Percentiles rank a stretch among this genome's conserved stretches.
Evolutionary conservation across 2,113 vertebrate species (phyloP).

Genomic region (Desmodus rotundus): DNA sequence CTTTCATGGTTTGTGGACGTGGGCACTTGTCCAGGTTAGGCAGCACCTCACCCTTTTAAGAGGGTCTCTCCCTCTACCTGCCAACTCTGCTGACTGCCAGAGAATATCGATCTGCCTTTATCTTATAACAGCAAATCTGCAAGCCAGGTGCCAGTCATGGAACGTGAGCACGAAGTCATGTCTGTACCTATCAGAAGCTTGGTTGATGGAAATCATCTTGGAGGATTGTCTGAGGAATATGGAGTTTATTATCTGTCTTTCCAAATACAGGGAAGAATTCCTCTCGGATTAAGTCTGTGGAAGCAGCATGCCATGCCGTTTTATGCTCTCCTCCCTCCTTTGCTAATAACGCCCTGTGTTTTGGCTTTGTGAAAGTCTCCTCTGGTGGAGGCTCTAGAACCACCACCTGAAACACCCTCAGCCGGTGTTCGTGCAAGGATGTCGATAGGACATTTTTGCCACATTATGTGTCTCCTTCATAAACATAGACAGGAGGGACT

Average conservation of each 20-base stretch:
- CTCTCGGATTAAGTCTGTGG: neutral
- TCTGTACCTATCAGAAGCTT: neutral
- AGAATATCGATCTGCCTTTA: neutral
- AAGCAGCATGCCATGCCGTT: neutral
- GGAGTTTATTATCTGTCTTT: neutral
- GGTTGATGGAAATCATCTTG: neutral
- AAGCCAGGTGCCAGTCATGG: neutral
- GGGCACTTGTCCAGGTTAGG: neutral
- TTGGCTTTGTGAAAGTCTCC: neutral
- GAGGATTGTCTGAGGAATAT: neutral
- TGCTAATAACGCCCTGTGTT: neutral
- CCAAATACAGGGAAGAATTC: neutral
- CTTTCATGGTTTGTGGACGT: neutral
- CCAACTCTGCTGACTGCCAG: neutral
- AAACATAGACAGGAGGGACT: slow-evolving; percentile 3
- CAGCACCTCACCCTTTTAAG: neutral
- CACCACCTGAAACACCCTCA: slow-evolving; percentile 2
- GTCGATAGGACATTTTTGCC: slow-evolving; percentile 1
- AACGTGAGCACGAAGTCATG: neutral
- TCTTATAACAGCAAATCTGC: neutral
- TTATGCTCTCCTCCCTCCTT: neutral
- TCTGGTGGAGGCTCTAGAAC: neutral
- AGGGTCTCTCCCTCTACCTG: neutral
- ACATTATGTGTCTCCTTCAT: slow-evolving; percentile 19
- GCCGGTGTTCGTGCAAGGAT: neutral